A percentile compares a stretch with the other conserved stretches of the same genome.
phyloP scores from a whole-genome alignment of 2,888 invertebrate species.

The Electrophaes corylata region DNA sequence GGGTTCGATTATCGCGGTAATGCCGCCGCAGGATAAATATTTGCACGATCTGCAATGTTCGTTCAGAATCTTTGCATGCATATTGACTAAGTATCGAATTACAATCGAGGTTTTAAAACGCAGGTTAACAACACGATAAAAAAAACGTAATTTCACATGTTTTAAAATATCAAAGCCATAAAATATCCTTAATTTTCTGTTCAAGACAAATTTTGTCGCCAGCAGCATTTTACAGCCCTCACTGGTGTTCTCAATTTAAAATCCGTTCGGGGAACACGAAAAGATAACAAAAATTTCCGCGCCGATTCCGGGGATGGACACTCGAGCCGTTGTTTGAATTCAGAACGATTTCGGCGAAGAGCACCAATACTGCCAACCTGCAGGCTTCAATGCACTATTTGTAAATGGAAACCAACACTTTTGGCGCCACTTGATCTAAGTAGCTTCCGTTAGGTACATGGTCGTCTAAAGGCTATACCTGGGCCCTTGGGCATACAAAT shows the following conservation, averaged over 20 bases:
- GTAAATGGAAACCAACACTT: slow-evolving; percentile 20
- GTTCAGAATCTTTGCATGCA: not conserved
- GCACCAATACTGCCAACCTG: slow-evolving; percentile 37
- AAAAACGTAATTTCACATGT: too few species aligned
- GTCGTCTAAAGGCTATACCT: too few species aligned
- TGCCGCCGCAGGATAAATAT: not conserved
- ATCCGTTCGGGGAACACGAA: slow-evolving; percentile 83
- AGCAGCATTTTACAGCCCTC: slow-evolving; percentile 62
- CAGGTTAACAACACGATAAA: too few species aligned
- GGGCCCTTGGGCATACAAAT: too few species aligned
- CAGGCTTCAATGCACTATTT: slow-evolving; percentile 31
- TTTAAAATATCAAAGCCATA: not conserved
- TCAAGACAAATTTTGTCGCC: not conserved
- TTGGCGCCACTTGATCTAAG: slow-evolving; percentile 24
- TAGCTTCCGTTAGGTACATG: too few species aligned
- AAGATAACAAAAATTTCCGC: slow-evolving; percentile 84
- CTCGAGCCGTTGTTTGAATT: slow-evolving; percentile 80
- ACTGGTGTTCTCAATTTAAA: slow-evolving; percentile 82
- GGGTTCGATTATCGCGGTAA: not conserved
- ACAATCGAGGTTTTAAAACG: too few species aligned
- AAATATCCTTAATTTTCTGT: not conserved
- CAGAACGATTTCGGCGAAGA: slow-evolving; percentile 77
- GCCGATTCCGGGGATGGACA: slow-evolving; percentile 80
- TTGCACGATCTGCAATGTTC: not conserved
- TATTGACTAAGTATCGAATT: too few species aligned